A percentile compares a stretch with the other conserved stretches of the same genome.
These are phyloP conservation scores for Petrocephalus microphthalmus DNA, from an alignment of 2,113 vertebrate genomes.

Conservation along the genomic window DNA sequence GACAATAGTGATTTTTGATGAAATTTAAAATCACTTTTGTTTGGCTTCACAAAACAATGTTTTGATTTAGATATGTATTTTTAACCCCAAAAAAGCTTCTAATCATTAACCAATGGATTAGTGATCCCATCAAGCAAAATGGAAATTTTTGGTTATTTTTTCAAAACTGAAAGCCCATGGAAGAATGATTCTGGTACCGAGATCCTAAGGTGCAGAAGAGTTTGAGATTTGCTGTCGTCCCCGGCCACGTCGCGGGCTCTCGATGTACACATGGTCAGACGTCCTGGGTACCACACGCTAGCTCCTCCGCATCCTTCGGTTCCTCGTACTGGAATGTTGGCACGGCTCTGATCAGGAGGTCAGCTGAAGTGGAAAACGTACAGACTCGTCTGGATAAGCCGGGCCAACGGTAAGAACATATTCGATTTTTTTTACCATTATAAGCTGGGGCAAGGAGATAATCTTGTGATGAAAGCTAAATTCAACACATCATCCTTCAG, in stretches of 20 bases:
- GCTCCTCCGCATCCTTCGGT: background rate
- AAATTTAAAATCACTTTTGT: background rate
- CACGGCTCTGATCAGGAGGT: slow-evolving; percentile 19
- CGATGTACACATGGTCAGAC: background rate
- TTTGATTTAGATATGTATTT: background rate
- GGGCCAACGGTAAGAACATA: slow-evolving; percentile 21
- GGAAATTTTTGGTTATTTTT: slow-evolving; percentile 9
- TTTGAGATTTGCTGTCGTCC: background rate
- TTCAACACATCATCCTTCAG: background rate
- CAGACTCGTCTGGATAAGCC: slow-evolving; percentile 27
- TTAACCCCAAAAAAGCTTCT: background rate
- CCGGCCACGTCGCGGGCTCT: background rate
- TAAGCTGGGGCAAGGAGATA: slow-evolving; percentile 13
- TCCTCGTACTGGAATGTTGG: background rate
- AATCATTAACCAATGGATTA: background rate
- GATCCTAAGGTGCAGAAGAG: background rate
- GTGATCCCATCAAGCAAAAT: background rate
- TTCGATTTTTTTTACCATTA: background rate
- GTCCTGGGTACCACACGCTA: background rate
- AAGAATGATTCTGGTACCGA: background rate
- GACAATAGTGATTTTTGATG: background rate
- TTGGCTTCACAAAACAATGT: background rate
- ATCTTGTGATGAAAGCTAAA: background rate
- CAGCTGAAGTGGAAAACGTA: slow-evolving; percentile 10
- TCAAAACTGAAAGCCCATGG: background rate